Percentiles rank a stretch among this genome's conserved stretches.
Evolutionary conservation across 2,797 vertebrate genomes (phyloP).

Genomic region (Pseudomugil gertrudae): DNA sequence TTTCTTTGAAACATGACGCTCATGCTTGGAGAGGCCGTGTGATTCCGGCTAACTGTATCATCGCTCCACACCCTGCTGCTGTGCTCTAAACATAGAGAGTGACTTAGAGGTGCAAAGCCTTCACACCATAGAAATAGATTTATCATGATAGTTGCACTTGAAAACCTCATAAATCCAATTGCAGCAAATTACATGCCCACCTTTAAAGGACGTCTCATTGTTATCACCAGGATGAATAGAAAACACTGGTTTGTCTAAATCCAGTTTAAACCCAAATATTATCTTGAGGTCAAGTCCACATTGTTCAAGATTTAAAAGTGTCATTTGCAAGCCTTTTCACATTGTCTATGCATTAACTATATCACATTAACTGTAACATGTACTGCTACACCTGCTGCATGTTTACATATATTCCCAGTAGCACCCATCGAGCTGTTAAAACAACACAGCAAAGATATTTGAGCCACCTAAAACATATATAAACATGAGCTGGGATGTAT

Average conservation of each 20-base stretch:
- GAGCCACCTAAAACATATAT: background rate
- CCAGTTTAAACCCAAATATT: background rate
- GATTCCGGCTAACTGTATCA: slow-evolving; percentile 45
- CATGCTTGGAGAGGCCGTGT: slow-evolving; percentile 46
- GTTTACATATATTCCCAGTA: background rate
- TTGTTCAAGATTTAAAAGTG: background rate
- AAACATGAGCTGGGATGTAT: slow-evolving; percentile 8
- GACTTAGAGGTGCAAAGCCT: slow-evolving; percentile 65
- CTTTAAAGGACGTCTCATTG: background rate
- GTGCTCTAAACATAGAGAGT: slow-evolving; percentile 63
- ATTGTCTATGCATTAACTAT: background rate
- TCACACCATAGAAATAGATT: slow-evolving; percentile 73
- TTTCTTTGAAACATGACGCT: slow-evolving; percentile 35
- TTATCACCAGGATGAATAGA: background rate
- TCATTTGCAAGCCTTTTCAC: background rate
- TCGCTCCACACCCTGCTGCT: slow-evolving; percentile 44
- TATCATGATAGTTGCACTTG: slow-evolving; percentile 44
- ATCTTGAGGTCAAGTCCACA: background rate
- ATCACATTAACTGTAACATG: background rate
- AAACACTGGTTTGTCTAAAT: slow-evolving; percentile 15
- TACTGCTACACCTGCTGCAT: slow-evolving; percentile 8
- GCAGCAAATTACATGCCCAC: slow-evolving; percentile 17
- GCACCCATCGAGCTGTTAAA: slow-evolving; percentile 8
- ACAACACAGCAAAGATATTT: slow-evolving; percentile 10
- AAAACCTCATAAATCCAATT: slow-evolving; percentile 48